Base-by-base conservation (phyloP, 2,888 invertebrate genomes). In the Conus canariensis region DNA sequence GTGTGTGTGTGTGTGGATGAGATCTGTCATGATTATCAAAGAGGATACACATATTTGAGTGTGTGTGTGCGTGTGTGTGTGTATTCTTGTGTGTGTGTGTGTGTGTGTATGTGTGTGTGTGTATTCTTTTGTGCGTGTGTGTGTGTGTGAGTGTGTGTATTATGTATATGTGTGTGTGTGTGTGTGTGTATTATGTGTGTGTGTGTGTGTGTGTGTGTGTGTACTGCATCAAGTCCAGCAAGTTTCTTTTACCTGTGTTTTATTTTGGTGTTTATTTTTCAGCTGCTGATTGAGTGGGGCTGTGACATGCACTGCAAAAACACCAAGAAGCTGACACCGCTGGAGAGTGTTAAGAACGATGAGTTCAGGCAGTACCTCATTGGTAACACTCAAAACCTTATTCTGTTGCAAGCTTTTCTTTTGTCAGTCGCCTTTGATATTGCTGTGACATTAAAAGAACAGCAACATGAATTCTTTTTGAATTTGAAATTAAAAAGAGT, bases 221-320 rank as follows among this genome's bases (percentile, higher is more conserved):
- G 45, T 45, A 3, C 4, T 45, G 45, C 3, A 45, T 45, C 3
- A 45, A 45, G 45, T 45, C 45, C 45, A 45, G 45, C 45, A 45
- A 45, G 45, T 45, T 2, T 45, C 45, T 45, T 45, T 45, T 45
- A 45, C 45, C 2, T 4, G 45, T 45, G 45, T 45, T 45, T 45
- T 45, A 64, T 64, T 14, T 10, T 14, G 1, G 16, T 16, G 16
- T 5, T 0, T 16, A 64, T 64, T 14, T 83, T 88, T 60, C 93
- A 96, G 96, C 93, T 95, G 88, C 92, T 96, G 74, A 95, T 96
- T 86, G 96, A 96, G 91, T 96, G 96, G 95, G 96, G 96, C 14
- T 96, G 96, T 93, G 95, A 96, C 92, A 94, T 96, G 3, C 95
- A 95, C 90, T 92, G 93, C 58, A 93, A 92, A 77, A 95, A 95